Base-by-base conservation (phyloP, 1,140 invertebrate species). In the Glomeris maerens region DNA sequence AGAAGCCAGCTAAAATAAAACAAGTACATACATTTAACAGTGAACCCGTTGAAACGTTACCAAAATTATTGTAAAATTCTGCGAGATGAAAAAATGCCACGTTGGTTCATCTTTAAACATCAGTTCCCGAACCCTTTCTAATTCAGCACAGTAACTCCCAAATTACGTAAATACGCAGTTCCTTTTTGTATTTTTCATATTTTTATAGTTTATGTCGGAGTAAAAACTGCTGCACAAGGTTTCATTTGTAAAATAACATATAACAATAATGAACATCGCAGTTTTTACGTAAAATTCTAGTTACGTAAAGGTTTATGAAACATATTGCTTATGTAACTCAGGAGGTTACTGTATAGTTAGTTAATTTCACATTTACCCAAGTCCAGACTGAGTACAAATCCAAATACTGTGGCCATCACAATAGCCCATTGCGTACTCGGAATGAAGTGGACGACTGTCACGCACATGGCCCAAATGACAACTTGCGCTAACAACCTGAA, bases 381-480 rank as follows among this genome's bases (percentile, higher is more conserved):
- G 48, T 67, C 63, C 28, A 57, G 62, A 52, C 66, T 66, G 17
- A 67, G 58, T 22, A 66, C 36, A 47, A 65, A 66, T 26, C 66
- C 66, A 52, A 57, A 55, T 21, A 54, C 10, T 4, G 62, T 55
- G 21, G 58, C 55, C n/a, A 66, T 27, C 3, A 66, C 39, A 1
- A 66, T 54, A 1, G 56, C 56, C 21, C 49, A 60, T 14, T 63
- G 41, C 36, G 52, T 55, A n/a, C 41, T 44, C 23, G 60, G 53
- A 31, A 66, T 56, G 52, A 60, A 66, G 48, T 59, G 64, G 2
- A 57, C 56, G 21, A 56, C 55, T 14, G 62, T 44, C 45, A 56
- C 63, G 26, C 61, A 59, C 5, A 57, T 46, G 4, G 58, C 21
- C 21, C 64, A 63, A 4, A 63, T 17, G 3, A 57, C 45, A 36